phyloP scores from a whole-genome alignment of 2,797 vertebrate genomes.

The Sylvia borin region DNA sequence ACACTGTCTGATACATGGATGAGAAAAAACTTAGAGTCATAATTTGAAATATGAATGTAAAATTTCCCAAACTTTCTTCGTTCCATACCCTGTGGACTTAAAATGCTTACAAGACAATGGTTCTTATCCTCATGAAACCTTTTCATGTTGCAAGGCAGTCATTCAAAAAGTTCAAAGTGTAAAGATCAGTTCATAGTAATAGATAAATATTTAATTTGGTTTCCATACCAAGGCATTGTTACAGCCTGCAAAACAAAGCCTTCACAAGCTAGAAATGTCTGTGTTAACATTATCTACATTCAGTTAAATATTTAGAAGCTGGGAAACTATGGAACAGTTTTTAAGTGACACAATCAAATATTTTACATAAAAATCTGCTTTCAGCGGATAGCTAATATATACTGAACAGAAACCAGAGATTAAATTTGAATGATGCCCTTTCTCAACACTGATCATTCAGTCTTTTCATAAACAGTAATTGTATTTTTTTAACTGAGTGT shows the following conservation, averaged over 20 bases:
- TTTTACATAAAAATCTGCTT: not conserved
- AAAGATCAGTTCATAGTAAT: not conserved
- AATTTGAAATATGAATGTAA: not conserved
- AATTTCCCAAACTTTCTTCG: not conserved
- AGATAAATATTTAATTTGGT: not conserved
- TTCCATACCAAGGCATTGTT: not conserved
- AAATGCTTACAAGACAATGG: not conserved
- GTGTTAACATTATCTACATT: not conserved
- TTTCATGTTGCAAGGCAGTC: not conserved
- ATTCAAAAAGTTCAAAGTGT: not conserved
- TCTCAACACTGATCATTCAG: not conserved
- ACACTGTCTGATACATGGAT: not conserved
- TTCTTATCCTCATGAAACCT: not conserved
- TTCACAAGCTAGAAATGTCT: not conserved
- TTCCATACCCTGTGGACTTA: not conserved
- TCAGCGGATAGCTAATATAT: not conserved
- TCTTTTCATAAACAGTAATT: not conserved
- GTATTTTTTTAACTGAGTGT: not conserved
- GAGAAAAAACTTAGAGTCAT: not conserved
- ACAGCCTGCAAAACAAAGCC: not conserved
- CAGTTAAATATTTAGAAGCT: not conserved
- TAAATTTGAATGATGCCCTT: not conserved
- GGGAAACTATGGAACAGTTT: not conserved
- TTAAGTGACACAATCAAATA: not conserved
- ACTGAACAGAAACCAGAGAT: not conserved